A percentile compares a stretch with the other conserved stretches of the same genome.
These are phyloP conservation scores for Conops quadrifasciatus DNA, from an alignment of 2,888 invertebrate species.

Conservation along the genomic window DNA sequence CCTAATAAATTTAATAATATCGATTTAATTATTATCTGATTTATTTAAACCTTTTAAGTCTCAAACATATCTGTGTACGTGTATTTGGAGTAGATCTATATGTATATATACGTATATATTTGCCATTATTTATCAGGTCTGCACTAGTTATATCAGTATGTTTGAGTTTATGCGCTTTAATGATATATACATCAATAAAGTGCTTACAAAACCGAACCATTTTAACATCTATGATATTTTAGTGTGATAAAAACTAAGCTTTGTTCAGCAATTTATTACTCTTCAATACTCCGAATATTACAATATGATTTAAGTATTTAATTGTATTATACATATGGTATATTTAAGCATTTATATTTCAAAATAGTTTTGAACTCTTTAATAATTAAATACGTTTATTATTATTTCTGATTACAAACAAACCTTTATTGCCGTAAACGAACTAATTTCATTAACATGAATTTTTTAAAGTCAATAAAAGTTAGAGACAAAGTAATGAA, in stretches of 20 bases:
- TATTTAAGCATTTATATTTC: slow-evolving; percentile 34
- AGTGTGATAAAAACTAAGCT: background rate
- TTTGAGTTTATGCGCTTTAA: slow-evolving; percentile 4
- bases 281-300: slow-evolving; percentile 1
- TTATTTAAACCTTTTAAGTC: slow-evolving; percentile 24
- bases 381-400: slow-evolving; percentile 46
- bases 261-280: background rate
- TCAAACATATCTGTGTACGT: slow-evolving; percentile 27
- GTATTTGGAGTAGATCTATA: slow-evolving; percentile 18
- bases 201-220: slow-evolving; percentile 17
- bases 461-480: too few species aligned
- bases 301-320: background rate
- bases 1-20: background rate
- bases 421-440: too few species aligned
- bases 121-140: background rate
- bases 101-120: slow-evolving; percentile 12
- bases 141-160: background rate
- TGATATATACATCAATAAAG: slow-evolving; percentile 22
- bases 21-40: slow-evolving; percentile 5
- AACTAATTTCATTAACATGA: too few species aligned
- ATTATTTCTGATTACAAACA: slow-evolving; percentile 28
- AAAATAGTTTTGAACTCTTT: slow-evolving; percentile 21
- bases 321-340: background rate
- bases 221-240: background rate
- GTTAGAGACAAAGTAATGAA: too few species aligned